These are phyloP conservation scores for Rhinichthys osculus DNA, from an alignment of 2,797 vertebrate species.

Conservation along the genomic window DNA sequence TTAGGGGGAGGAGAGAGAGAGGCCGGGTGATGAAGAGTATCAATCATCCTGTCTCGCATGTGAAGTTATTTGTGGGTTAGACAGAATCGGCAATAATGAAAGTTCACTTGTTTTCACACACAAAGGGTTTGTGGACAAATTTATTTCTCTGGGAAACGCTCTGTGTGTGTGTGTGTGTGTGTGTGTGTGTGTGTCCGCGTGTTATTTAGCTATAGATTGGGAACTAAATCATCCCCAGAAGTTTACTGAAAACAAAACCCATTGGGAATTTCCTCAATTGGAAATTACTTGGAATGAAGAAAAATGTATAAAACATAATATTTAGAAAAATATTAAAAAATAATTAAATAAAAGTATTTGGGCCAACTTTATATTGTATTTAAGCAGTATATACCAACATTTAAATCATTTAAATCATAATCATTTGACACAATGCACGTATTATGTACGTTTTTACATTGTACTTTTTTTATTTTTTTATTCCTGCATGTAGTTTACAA, in stretches of 20 bases:
- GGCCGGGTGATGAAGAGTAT: conserved; percentile 85
- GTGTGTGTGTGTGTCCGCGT: conserved; percentile 21
- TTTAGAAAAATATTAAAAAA: background rate
- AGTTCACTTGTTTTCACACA: conserved; percentile 81
- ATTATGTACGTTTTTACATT: background rate
- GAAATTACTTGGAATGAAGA: background rate
- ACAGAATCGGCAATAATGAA: conserved; percentile 85
- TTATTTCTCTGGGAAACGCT: conserved; percentile 68
- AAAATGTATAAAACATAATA: background rate
- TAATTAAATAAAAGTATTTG: background rate
- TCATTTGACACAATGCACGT: background rate
- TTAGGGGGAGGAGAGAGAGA: conserved; percentile 78
- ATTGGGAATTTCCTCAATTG: background rate
- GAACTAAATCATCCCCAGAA: background rate
- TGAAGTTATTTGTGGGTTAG: conserved; percentile 83
- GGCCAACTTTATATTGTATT: background rate
- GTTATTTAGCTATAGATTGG: conserved; percentile 11
- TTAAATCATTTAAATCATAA: background rate
- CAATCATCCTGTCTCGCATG: conserved; percentile 86
- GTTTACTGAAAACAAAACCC: background rate
- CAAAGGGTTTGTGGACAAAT: conserved; percentile 77
- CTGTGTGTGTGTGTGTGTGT: background rate
- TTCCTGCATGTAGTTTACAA: background rate
- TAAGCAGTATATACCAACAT: background rate
- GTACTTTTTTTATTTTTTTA: background rate